Evolutionary conservation across 2,888 invertebrate species (phyloP).

Genomic region (Aporophyla lueneburgensis): DNA sequence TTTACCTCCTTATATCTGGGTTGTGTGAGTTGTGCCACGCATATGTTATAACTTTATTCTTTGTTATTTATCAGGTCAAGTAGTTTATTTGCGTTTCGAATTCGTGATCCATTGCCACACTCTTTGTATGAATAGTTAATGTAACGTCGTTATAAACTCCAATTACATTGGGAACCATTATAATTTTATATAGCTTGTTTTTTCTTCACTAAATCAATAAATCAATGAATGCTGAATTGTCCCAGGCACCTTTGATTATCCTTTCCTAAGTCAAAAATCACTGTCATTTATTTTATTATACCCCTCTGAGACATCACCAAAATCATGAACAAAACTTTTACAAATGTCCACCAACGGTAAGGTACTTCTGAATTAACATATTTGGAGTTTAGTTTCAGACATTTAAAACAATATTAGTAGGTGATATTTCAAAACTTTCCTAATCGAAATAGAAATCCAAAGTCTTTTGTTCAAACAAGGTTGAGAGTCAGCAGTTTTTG

Average conservation of each 20-base stretch:
- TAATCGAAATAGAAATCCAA: background rate
- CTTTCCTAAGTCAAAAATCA: too few relatives aligned
- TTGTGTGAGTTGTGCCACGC: slow-evolving; percentile 25
- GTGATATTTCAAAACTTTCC: background rate
- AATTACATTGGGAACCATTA: background rate
- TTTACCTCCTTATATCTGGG: slow-evolving; percentile 42
- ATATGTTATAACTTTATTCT: slow-evolving; percentile 48
- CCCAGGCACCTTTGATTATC: too few relatives aligned
- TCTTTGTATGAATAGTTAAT: background rate
- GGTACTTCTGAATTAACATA: background rate
- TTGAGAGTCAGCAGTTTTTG: too few relatives aligned
- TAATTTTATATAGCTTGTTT: background rate
- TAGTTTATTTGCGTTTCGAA: slow-evolving; percentile 17
- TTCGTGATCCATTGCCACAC: background rate
- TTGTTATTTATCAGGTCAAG: slow-evolving; percentile 40
- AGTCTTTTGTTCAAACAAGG: background rate
- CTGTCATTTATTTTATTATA: background rate
- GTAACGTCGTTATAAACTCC: background rate
- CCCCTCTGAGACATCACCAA: background rate
- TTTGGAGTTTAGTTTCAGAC: background rate
- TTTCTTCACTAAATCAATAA: background rate
- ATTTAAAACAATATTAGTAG: background rate
- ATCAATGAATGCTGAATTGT: too few relatives aligned
- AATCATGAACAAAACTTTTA: background rate
- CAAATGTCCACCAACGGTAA: background rate